phyloP scores from a whole-genome alignment of 2,797 vertebrate species.

The Lacerta agilis region DNA sequence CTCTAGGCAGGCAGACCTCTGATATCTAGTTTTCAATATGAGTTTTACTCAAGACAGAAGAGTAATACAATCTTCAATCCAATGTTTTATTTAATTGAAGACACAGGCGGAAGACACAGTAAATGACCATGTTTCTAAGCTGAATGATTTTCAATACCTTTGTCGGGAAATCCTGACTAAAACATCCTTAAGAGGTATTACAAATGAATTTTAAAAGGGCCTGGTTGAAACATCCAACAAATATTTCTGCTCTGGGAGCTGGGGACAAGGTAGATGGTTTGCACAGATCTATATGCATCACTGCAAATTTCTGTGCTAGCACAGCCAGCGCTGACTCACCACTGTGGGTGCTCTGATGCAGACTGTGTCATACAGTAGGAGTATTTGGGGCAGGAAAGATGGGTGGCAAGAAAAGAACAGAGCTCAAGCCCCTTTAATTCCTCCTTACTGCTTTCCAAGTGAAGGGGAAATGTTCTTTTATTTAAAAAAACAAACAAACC shows the following conservation, averaged over 20 bases:
- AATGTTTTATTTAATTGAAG: background rate
- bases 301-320: background rate
- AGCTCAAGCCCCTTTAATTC: too few species aligned
- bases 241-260: background rate
- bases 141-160: background rate
- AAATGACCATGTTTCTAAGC: slow-evolving; percentile 12
- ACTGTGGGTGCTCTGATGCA: background rate
- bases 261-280: background rate
- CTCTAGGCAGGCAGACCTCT: background rate
- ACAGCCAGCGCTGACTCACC: background rate
- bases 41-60: background rate
- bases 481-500: too few species aligned
- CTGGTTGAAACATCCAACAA: slow-evolving; percentile 11
- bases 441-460: too few species aligned
- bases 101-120: background rate
- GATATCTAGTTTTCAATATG: background rate
- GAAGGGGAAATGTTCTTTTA: too few species aligned
- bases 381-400: background rate
- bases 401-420: background rate
- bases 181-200: background rate
- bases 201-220: background rate
- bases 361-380: background rate
- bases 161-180: slow-evolving; percentile 3
- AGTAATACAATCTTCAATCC: background rate
- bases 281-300: accelerated